These are phyloP conservation scores for Hippasteria phrygiana DNA, from an alignment of 53 echinoderm and acorn worm species.

Conservation along the genomic window DNA sequence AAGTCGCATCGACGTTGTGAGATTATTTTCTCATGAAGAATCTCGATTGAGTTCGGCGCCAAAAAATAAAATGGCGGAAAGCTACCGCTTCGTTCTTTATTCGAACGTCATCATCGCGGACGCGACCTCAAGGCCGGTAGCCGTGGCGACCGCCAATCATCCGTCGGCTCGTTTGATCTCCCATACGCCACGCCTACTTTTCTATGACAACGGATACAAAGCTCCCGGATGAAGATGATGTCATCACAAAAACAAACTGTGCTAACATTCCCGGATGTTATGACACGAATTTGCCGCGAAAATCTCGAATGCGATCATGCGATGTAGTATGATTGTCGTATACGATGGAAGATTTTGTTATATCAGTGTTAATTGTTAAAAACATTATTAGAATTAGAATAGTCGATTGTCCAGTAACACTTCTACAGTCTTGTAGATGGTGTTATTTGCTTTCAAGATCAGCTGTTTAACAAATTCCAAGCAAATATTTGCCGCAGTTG, in stretches of 20 bases:
- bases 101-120: conserved; percentile 69
- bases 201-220: conserved; percentile 14
- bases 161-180: conserved; percentile 53
- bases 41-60: conserved; percentile 70
- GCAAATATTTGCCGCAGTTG: background rate
- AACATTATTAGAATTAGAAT: too few species aligned
- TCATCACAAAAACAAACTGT: conserved; percentile 46
- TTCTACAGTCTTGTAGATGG: background rate
- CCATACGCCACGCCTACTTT: conserved; percentile 46
- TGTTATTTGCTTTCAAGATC: background rate
- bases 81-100: conserved; percentile 74
- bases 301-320: background rate
- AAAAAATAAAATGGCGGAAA: conserved; percentile 84
- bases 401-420: background rate
- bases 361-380: too few species aligned
- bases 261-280: conserved; percentile 45
- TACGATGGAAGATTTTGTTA: too few species aligned
- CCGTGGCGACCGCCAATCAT: conserved; percentile 73
- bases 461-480: background rate
- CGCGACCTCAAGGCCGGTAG: conserved; percentile 66
- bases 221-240: conserved; percentile 68
- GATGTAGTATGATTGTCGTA: too few species aligned
- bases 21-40: conserved; percentile 41
- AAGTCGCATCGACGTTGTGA: conserved; percentile 58
- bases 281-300: conserved; percentile 29